Percentiles rank a stretch among this genome's conserved stretches.
These are phyloP conservation scores for Cirrhinus molitorella DNA, from an alignment of 2,797 vertebrate species.

Conservation along the genomic window DNA sequence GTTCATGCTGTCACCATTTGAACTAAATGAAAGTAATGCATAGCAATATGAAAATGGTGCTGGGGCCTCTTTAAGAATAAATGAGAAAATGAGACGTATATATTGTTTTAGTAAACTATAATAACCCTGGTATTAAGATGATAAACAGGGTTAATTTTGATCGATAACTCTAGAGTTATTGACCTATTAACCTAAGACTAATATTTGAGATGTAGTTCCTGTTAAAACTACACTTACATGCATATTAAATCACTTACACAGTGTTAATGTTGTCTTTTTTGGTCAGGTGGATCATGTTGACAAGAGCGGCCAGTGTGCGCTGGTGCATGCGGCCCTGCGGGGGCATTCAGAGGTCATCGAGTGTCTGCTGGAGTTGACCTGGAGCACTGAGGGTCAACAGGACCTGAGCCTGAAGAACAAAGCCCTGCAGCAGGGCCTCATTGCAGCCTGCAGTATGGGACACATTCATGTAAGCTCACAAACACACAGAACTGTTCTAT, in stretches of 20 bases:
- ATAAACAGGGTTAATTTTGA: background rate
- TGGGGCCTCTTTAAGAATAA: too few relatives aligned
- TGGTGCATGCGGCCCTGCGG: slow-evolving; percentile 92
- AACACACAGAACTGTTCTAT: background rate
- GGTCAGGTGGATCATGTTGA: slow-evolving; percentile 89
- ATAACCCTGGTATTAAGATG: background rate
- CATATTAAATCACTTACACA: background rate
- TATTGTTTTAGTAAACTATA: too few relatives aligned
- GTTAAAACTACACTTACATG: background rate
- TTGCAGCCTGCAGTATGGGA: slow-evolving; percentile 96
- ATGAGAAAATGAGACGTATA: too few relatives aligned
- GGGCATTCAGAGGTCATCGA: slow-evolving; percentile 89
- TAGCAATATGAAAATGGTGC: too few relatives aligned
- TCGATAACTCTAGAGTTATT: background rate
- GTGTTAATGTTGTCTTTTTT: background rate
- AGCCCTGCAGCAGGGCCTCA: slow-evolving; percentile 92
- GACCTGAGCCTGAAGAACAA: slow-evolving; percentile 84
- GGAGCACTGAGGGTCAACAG: slow-evolving; percentile 79
- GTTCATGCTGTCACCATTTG: too few relatives aligned
- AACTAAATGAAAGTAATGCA: too few relatives aligned
- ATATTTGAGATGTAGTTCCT: background rate
- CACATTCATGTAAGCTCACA: slow-evolving; percentile 71
- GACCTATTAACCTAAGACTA: background rate
- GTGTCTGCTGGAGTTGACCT: slow-evolving; percentile 85
- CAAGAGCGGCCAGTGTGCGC: slow-evolving; percentile 94